Evolutionary conservation across 2,888 invertebrate species (phyloP), one percentile per base, ranked within the genome.

Genomic region (Epistrophella euchroma): DNA sequence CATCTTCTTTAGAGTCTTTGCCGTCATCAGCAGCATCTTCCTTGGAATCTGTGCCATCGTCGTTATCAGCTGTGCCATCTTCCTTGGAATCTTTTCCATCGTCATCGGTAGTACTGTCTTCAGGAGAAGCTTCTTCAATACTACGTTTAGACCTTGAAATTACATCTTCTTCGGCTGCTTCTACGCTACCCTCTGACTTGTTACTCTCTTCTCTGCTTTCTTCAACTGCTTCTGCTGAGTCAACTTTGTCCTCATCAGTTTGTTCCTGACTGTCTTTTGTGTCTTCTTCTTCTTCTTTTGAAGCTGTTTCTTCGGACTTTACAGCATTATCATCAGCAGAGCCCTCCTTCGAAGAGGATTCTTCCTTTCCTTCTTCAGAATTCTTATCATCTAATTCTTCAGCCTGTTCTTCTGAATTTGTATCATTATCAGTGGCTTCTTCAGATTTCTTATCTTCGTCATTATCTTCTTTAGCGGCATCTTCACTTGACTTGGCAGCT

Each of bases 261-360:
- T 89, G 91, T 89, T 91, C 91, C 88, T 93, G 89, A 87, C 92
- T 93, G 90, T 94, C 94, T 72, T 94, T 91, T 13, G 91, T 89
- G 60, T 91, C 91, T 68, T 90, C 88, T 93, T 90, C 91, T 76
- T 94, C 93, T 89, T 58, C 58, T 15, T 60, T 60, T 7, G 74
- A 43, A 19, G 62, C 62, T n/a, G 58, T 9, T 25, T 60, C 60
- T 22, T 60, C 60, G n/a, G 88, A 79, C 19, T 84, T 64, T 13
- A 10, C 45, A 19, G 32, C 89, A 70, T 90, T 90, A 79, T 88
- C 88, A 81, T 91, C 91, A 73, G 92, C 91, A 86, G 92, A 90
- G 79, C 91, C 91, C 72, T 89, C 89, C 81, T 91, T 89, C 70
- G 92, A 91, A 87, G 91, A 91, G 60, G 92, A 91, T 89, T 91